These are phyloP conservation scores for Harpalus rubripes DNA, from an alignment of 2,888 invertebrate species.

Conservation along the genomic window DNA sequence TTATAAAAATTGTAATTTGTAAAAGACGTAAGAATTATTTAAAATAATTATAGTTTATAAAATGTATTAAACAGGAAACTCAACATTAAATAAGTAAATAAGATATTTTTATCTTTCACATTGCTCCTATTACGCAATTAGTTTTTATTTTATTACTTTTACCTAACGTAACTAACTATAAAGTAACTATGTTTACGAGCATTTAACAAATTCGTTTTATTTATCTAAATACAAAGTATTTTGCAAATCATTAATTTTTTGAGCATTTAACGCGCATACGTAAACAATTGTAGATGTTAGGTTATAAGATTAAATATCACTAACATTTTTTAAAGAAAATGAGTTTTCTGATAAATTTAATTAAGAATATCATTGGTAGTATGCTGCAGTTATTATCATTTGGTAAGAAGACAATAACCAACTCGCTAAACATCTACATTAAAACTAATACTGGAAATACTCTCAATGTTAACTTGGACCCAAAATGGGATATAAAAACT, in stretches of 20 bases:
- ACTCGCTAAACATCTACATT: constrained; percentile 83
- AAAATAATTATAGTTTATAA: too few relatives aligned
- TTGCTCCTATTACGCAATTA: too few relatives aligned
- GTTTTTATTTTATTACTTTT: too few relatives aligned
- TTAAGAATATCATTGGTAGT: constrained; percentile 80
- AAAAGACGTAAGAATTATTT: too few relatives aligned
- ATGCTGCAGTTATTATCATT: constrained; percentile 84
- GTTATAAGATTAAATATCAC: constrained; percentile 10
- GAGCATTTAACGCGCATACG: not conserved
- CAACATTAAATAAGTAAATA: too few relatives aligned
- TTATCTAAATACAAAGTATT: not conserved
- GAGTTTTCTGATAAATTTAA: constrained; percentile 81
- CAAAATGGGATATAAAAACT: constrained; percentile 86
- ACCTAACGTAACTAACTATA: too few relatives aligned
- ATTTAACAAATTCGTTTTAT: too few relatives aligned
- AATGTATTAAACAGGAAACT: too few relatives aligned
- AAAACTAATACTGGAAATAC: constrained; percentile 85
- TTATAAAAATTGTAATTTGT: too few relatives aligned
- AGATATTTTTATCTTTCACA: too few relatives aligned
- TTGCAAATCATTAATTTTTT: not conserved
- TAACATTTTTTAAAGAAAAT: constrained; percentile 74
- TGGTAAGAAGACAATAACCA: constrained; percentile 81
- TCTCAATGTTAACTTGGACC: constrained; percentile 84
- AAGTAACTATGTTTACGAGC: too few relatives aligned
- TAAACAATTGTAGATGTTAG: constrained; percentile 4